phyloP scores from a whole-genome alignment of 2,797 vertebrate species.

The Diplodus puntazzo region DNA sequence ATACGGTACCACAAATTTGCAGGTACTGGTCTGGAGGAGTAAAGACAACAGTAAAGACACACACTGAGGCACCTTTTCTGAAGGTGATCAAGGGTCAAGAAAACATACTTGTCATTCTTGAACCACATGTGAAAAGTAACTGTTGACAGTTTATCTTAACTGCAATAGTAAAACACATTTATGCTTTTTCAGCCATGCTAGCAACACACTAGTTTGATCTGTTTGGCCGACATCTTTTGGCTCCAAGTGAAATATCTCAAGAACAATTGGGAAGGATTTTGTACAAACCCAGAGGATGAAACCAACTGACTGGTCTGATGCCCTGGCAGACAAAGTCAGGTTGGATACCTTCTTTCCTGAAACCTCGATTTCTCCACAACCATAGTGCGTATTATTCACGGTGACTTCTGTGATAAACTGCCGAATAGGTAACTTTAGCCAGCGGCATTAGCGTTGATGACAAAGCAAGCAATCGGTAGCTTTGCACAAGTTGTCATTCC shows the following conservation, averaged over 20 bases:
- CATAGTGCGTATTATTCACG: too few relatives aligned
- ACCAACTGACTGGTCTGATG: too few relatives aligned
- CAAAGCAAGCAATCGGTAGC: not conserved
- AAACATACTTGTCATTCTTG: not conserved
- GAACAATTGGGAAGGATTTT: too few relatives aligned
- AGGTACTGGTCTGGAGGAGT: not conserved
- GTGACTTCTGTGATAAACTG: too few relatives aligned
- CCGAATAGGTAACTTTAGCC: too few relatives aligned
- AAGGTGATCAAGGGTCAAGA: not conserved
- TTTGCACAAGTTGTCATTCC: not conserved
- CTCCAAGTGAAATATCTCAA: too few relatives aligned
- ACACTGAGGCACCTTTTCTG: not conserved
- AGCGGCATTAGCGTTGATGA: not conserved
- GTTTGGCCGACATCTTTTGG: too few relatives aligned
- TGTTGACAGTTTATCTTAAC: not conserved
- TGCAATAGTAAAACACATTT: not conserved
- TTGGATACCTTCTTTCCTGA: too few relatives aligned
- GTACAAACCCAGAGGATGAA: too few relatives aligned
- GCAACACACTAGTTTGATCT: not conserved
- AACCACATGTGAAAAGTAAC: too few relatives aligned
- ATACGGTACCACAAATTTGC: not conserved
- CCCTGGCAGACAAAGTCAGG: too few relatives aligned
- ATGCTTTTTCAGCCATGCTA: not conserved
- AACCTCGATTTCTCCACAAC: too few relatives aligned
- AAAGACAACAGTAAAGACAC: not conserved